Evolutionary conservation across 2,113 vertebrate genomes (phyloP).

Genomic region (Genyomyrus donnyi): DNA sequence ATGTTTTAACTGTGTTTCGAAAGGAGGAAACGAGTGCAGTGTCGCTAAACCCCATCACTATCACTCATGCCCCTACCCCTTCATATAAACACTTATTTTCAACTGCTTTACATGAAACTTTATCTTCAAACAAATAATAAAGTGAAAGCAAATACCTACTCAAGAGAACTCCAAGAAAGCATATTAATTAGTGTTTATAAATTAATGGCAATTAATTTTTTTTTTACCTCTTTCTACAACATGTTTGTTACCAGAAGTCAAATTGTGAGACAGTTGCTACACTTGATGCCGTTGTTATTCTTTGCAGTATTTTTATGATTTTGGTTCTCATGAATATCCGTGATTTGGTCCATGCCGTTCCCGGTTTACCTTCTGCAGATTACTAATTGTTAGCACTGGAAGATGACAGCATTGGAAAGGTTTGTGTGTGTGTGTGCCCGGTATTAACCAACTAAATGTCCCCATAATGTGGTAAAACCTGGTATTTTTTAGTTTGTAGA

Average conservation of each 20-base stretch:
- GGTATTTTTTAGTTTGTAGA: neutral
- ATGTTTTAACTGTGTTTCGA: constrained; percentile 32
- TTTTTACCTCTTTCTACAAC: neutral
- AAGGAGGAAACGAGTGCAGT: constrained; percentile 6
- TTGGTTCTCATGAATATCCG: neutral
- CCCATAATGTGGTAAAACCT: neutral
- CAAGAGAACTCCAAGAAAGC: neutral
- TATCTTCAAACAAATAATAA: neutral
- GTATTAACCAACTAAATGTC: neutral
- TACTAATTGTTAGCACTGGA: neutral
- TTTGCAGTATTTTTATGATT: neutral
- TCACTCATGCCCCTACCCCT: neutral
- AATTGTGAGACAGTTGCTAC: neutral
- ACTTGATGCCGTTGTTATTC: neutral
- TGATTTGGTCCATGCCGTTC: neutral
- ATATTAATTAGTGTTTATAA: neutral
- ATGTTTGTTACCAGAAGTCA: neutral
- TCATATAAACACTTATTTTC: neutral
- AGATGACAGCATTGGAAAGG: neutral
- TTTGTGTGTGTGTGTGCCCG: neutral
- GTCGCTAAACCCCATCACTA: neutral
- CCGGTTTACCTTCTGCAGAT: neutral
- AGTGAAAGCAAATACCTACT: neutral
- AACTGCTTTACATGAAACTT: neutral
- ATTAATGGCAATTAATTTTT: neutral